A percentile compares a stretch with the other conserved stretches of the same genome.
phyloP scores from a whole-genome alignment of 2,888 invertebrate genomes.

The Anarsia innoxiella region DNA sequence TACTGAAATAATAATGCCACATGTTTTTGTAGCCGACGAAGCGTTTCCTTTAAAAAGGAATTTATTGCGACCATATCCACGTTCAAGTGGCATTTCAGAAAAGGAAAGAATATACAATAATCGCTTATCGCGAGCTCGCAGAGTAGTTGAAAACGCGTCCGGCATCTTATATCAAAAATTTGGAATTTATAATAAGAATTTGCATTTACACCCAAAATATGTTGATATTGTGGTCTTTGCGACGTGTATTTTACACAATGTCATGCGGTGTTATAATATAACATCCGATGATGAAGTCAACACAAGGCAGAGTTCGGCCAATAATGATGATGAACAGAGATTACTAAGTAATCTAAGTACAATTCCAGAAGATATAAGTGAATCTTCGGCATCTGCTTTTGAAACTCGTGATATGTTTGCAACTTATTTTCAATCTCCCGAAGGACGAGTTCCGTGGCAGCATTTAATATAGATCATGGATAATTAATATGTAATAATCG shows the following conservation, averaged over 20 bases:
- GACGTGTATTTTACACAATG: constrained; percentile 18
- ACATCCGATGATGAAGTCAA: constrained; percentile 13
- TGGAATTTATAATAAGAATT: constrained; percentile 8
- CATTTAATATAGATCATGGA: constrained; percentile 4
- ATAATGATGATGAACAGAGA: constrained; percentile 17
- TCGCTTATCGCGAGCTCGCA: constrained; percentile 16
- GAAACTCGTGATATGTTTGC: constrained; percentile 19
- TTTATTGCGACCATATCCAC: constrained; percentile 15
- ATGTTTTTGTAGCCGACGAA: constrained; percentile 17
- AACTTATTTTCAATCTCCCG: constrained; percentile 14
- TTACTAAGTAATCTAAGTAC: constrained; percentile 14
- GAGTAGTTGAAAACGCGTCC: constrained; percentile 19
- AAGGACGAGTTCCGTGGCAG: constrained; percentile 15
- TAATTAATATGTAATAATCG: neutral
- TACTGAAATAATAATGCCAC: constrained; percentile 9
- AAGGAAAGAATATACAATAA: constrained; percentile 16
- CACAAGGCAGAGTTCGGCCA: constrained; percentile 12
- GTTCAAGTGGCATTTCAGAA: constrained; percentile 3
- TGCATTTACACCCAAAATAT: constrained; percentile 8
- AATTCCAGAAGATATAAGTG: constrained; percentile 15
- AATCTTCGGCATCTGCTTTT: no score
- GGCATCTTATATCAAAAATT: constrained; percentile 20
- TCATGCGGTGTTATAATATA: constrained; percentile 19
- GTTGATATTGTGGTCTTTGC: constrained; percentile 16
- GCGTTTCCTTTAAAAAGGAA: constrained; percentile 16